phyloP scores from a whole-genome alignment of 2,797 vertebrate species.

The Gobio occitaniae region DNA sequence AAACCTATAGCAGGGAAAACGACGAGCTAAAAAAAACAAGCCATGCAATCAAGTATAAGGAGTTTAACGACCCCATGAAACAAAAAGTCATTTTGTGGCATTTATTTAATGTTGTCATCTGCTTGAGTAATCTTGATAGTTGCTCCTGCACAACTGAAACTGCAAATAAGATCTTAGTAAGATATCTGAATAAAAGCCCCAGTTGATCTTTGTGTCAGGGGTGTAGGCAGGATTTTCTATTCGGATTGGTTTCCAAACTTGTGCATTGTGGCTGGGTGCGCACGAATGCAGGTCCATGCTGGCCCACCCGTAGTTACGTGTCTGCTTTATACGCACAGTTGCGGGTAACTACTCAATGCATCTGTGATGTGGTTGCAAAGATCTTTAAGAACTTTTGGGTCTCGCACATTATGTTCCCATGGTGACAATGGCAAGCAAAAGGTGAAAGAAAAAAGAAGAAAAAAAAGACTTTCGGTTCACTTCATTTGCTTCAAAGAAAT shows the following conservation, averaged over 20 bases:
- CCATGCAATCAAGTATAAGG: neutral
- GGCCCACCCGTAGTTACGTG: neutral
- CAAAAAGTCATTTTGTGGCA: neutral
- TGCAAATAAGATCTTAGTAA: neutral
- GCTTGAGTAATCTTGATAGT: neutral
- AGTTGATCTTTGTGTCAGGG: neutral
- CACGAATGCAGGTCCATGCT: neutral
- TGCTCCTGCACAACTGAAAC: neutral
- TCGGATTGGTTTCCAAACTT: neutral
- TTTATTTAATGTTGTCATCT: neutral
- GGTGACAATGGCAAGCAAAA: constrained; percentile 3
- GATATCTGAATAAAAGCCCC: neutral
- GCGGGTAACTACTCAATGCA: neutral
- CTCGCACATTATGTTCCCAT: constrained; percentile 34
- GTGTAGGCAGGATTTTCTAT: neutral
- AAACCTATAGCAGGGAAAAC: neutral
- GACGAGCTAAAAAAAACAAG: neutral
- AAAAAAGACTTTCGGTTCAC: constrained; percentile 33
- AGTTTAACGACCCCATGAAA: neutral
- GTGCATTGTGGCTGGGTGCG: constrained; percentile 11
- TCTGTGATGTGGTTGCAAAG: constrained; percentile 26
- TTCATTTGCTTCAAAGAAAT: constrained; percentile 49
- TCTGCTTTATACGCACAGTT: constrained; percentile 6
- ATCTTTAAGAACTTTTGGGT: constrained; percentile 14
- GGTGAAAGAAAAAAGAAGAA: neutral